A percentile compares a stretch with the other conserved stretches of the same genome.
Evolutionary conservation across 1,140 invertebrate genomes (phyloP).

Genomic region (Scylla paramamosain): DNA sequence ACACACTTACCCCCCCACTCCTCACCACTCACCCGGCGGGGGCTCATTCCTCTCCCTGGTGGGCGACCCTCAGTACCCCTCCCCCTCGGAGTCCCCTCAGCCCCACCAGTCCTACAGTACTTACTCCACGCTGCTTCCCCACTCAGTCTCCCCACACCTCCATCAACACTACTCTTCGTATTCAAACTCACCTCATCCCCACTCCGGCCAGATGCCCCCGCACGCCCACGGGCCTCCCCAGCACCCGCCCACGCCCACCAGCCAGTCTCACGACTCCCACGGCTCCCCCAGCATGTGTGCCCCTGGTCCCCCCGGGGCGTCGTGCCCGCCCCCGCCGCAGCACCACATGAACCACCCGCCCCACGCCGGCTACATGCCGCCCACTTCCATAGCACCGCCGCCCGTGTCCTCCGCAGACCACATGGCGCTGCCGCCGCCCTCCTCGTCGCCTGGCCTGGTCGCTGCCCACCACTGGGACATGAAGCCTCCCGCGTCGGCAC

Average conservation of each 20-base stretch:
- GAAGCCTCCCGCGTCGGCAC: conserved; percentile 83
- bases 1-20: background rate
- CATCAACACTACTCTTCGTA: conserved; percentile 65
- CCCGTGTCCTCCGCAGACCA: conserved; percentile 81
- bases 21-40: background rate
- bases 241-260: conserved; percentile 75
- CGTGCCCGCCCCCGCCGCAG: conserved; percentile 66
- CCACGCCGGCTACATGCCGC: conserved; percentile 83
- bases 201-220: conserved; percentile 64
- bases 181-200: conserved; percentile 55
- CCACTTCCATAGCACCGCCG: conserved; percentile 85
- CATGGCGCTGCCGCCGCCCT: conserved; percentile 82
- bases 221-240: conserved; percentile 66
- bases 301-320: conserved; percentile 17
- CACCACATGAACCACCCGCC: conserved; percentile 86
- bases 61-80: conserved; percentile 7
- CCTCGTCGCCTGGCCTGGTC: conserved; percentile 82
- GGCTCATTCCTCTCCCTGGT: conserved; percentile 18
- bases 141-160: conserved; percentile 76
- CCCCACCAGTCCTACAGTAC: background rate
- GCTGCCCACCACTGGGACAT: conserved; percentile 85
- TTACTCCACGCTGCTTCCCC: conserved; percentile 54
- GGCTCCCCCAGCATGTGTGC: conserved; percentile 45
- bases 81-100: background rate
- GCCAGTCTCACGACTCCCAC: conserved; percentile 62